Conservation (phyloP, 2,888 invertebrate genomes). For the Sminthurides aquaticus region DNA sequence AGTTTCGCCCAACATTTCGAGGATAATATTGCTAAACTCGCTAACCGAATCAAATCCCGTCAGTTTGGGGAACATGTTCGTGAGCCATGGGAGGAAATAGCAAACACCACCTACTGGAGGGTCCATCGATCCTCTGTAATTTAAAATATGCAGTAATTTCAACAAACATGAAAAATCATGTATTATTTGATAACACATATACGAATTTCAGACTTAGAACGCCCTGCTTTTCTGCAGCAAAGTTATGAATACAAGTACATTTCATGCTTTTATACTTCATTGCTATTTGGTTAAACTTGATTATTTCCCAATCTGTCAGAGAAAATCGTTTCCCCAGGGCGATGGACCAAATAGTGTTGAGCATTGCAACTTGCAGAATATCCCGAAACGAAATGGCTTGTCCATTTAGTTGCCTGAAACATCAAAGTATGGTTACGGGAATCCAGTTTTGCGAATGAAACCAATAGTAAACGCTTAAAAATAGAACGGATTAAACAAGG, state of each 20-base stretch:
- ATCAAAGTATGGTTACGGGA: too few species aligned
- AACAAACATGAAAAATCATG: too few species aligned
- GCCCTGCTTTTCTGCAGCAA: too few species aligned
- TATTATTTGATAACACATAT: too few species aligned
- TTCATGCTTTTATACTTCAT: too few species aligned
- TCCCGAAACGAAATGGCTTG: background rate
- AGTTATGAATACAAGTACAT: too few species aligned
- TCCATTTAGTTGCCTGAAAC: background rate
- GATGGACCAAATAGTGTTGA: background rate
- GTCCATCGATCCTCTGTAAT: too few species aligned
- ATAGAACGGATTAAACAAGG: too few species aligned
- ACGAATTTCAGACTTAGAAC: too few species aligned
- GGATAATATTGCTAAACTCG: background rate
- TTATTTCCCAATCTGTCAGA: background rate
- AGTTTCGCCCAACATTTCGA: background rate
- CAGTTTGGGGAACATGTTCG: background rate
- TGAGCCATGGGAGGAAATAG: background rate
- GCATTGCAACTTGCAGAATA: background rate
- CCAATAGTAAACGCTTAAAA: too few species aligned
- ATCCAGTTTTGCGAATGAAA: too few species aligned
- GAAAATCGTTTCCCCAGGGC: background rate
- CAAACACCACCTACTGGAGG: background rate
- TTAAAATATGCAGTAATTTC: too few species aligned
- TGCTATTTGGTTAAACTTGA: background rate
- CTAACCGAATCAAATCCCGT: background rate